Evolutionary conservation across 2,113 vertebrate genomes (phyloP).

Genomic region (Cettia cetti): DNA sequence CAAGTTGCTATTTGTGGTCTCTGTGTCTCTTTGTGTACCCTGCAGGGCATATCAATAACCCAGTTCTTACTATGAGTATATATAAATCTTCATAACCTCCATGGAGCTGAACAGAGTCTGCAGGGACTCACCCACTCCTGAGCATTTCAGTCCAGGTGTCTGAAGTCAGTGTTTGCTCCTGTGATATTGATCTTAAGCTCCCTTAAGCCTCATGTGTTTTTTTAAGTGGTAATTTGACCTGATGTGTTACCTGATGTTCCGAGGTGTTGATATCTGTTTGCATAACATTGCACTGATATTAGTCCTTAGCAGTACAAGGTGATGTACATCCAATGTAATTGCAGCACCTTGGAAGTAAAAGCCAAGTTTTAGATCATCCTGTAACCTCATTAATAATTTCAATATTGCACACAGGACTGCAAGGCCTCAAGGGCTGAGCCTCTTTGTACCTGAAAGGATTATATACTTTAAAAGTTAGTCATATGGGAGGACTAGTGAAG

Average conservation of each 20-base stretch:
- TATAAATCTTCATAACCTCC: neutral
- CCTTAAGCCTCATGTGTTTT: neutral
- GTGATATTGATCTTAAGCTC: neutral
- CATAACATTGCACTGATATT: neutral
- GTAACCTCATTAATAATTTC: neutral
- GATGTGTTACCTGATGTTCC: neutral
- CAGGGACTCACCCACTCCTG: neutral
- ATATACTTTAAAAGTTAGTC: neutral
- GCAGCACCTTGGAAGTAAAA: neutral
- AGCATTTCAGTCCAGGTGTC: neutral
- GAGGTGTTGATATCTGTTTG: neutral
- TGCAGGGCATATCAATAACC: neutral
- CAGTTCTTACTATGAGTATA: neutral
- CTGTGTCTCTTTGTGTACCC: neutral
- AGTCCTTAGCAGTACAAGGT: neutral
- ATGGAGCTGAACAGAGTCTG: neutral
- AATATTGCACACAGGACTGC: neutral
- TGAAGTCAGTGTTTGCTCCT: neutral
- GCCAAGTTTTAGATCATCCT: neutral
- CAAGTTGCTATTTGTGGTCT: neutral
- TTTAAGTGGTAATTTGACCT: neutral
- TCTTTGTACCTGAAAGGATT: neutral
- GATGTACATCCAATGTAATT: neutral
- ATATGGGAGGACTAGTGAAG: neutral
- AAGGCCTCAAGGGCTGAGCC: neutral